phyloP scores from a whole-genome alignment of 2,797 vertebrate genomes.

The Lophius americanus region DNA sequence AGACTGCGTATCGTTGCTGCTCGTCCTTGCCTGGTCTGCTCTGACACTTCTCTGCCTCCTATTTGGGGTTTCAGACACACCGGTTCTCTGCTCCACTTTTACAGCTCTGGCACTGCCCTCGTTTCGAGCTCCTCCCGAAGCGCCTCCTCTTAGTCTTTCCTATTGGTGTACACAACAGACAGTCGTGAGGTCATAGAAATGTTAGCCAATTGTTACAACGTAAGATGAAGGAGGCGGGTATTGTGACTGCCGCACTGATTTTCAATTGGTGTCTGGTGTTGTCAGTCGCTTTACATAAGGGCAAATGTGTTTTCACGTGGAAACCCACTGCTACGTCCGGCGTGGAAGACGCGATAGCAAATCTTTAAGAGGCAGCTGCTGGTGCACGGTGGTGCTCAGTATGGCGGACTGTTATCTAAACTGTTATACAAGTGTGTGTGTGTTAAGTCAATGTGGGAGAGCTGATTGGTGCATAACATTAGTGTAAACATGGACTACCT shows the following conservation, averaged over 20 bases:
- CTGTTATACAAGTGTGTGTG: conserved; percentile 83
- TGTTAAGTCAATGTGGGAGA: conserved; percentile 59
- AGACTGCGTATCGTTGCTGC: not conserved
- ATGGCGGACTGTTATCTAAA: conserved; percentile 81
- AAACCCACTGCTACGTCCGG: conserved; percentile 63
- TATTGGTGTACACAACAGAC: conserved; percentile 44
- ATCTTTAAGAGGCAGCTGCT: conserved; percentile 63
- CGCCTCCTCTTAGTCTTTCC: conserved; percentile 21
- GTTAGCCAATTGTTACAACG: conserved; percentile 14
- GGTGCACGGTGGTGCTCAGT: conserved; percentile 72
- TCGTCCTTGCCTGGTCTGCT: not conserved
- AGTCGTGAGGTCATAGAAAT: accelerated
- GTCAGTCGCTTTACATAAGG: conserved; percentile 81
- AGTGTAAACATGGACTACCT: conserved; percentile 12
- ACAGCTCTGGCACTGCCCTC: conserved; percentile 66
- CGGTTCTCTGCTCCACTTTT: conserved; percentile 53
- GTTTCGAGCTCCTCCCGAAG: conserved; percentile 49
- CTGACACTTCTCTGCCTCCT: conserved; percentile 17
- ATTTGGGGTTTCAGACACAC: conserved; percentile 29
- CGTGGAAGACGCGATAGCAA: conserved; percentile 62
- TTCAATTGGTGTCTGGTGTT: conserved; percentile 39
- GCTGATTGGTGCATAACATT: conserved; percentile 24
- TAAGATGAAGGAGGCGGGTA: not conserved
- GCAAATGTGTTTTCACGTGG: conserved; percentile 78
- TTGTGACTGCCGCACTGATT: not conserved